Conservation (phyloP, 37 sponge, comb jelly and placozoan species). For the Ianthella basta region DNA sequence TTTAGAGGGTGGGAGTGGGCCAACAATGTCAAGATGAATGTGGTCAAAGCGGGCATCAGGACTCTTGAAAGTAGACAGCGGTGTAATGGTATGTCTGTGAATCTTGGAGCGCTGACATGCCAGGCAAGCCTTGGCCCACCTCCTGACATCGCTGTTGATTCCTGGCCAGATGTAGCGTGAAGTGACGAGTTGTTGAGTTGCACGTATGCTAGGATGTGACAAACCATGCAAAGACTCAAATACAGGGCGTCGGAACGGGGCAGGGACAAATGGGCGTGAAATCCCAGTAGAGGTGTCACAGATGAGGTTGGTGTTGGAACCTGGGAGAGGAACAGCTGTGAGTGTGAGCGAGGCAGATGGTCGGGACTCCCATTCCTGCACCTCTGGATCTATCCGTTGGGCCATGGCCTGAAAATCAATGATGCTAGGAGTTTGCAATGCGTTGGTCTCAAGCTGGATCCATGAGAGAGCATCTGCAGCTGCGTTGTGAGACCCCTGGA, state of each 20-base stretch:
- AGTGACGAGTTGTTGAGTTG: constrained; percentile 59
- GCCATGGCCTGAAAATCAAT: constrained; percentile 24
- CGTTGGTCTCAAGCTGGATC: constrained; percentile 50
- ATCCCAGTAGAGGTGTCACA: constrained; percentile 52
- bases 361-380: constrained; percentile 40
- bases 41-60: constrained; percentile 58
- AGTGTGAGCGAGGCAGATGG: constrained; percentile 37
- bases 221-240: constrained; percentile 59
- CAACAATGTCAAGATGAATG: constrained; percentile 64
- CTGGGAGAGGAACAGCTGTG: constrained; percentile 32
- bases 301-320: constrained; percentile 11
- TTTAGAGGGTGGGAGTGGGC: constrained; percentile 57
- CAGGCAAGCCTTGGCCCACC: constrained; percentile 46
- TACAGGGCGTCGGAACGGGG: constrained; percentile 31
- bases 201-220: constrained; percentile 61
- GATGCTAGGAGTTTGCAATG: constrained; percentile 17
- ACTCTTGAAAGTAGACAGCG: constrained; percentile 28
- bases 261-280: constrained; percentile 51
- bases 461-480: constrained; percentile 74
- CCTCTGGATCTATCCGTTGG: constrained; percentile 49
- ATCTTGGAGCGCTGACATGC: constrained; percentile 61
- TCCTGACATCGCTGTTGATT: constrained; percentile 50
- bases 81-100: constrained; percentile 56
- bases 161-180: constrained; percentile 59
- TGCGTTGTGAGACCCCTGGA: constrained; percentile 52